Evolutionary conservation across 1,140 invertebrate genomes (phyloP), one percentile per base, ranked within the genome.

Genomic region (Tribolium madens): DNA sequence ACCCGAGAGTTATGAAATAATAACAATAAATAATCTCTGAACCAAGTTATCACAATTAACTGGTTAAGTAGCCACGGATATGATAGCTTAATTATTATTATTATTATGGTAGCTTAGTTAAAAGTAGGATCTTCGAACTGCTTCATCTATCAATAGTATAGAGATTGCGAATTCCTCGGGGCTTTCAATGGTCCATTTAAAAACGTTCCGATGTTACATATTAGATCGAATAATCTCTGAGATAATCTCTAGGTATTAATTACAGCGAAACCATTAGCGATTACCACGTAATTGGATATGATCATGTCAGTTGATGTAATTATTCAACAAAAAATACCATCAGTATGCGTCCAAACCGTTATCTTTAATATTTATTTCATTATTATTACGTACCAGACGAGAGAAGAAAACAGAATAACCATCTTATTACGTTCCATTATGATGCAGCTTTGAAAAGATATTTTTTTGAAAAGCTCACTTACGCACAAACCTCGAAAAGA

Each of bases 281-380:
- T 64, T 64, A 64, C 21, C 26, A 14, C 7, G 57, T 64, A 64
- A 64, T 64, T 64, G 57, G 57, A 64, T 64, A 33, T 33, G 57
- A 64, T 64, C 57, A 64, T 64, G 57, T 64, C 57, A 64, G 57
- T 33, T 64, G 57, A 64, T 64, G 57, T 64, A 64, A 64, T 64
- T 64, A 64, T 57, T 57, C 57, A 18, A 33, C 26, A 10, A 64
- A 64, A 64, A 64, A 64, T 64, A 9, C 26, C 57, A 12, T 31
- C 57, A 33, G 26, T 64, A 57, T 57, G 52, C 52, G 52, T 57
- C 9, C 52, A 9, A 9, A 57, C 57, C 57, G 57, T 64, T 64
- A 64, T 15, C 57, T 64, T 64, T 64, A 31, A 33, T 9, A 64
- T 64, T 64, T 64, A 64, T 64, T 64, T 64, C 57, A 57, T 64